A percentile compares a stretch with the other conserved stretches of the same genome.
These are phyloP conservation scores for Gryllus bimaculatus DNA, from an alignment of 1,140 invertebrate species.

Conservation along the genomic window DNA sequence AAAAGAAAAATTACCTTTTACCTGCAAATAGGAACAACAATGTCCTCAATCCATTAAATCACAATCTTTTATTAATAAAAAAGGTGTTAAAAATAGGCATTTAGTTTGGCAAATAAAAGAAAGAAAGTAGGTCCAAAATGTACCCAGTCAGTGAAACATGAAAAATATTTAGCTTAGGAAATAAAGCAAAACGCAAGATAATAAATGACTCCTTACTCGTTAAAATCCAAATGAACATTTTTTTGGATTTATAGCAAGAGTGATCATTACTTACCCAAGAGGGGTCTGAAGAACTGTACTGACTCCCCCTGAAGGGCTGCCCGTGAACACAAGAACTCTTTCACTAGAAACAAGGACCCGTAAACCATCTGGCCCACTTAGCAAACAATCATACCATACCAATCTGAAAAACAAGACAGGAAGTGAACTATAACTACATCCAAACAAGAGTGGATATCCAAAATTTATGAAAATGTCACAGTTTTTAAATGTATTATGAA, in stretches of 20 bases:
- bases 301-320: constrained; percentile 28
- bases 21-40: no score
- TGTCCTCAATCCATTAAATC: no score
- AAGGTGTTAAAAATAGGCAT: no score
- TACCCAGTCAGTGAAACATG: no score
- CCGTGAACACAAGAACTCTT: constrained; percentile 65
- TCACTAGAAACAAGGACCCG: constrained; percentile 66
- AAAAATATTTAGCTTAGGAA: no score
- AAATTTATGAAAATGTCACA: background rate
- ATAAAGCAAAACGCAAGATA: no score
- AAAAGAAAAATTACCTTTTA: no score
- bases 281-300: constrained; percentile 56
- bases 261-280: constrained; percentile 41
- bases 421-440: background rate
- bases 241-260: constrained; percentile 21
- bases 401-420: constrained; percentile 39
- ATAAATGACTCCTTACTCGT: no score
- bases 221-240: no score
- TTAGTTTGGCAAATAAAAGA: no score
- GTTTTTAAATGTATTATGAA: background rate
- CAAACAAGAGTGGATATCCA: background rate
- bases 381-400: constrained; percentile 70
- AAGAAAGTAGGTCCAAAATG: no score
- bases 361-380: constrained; percentile 57
- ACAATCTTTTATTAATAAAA: no score